Evolutionary conservation across 2,888 invertebrate species (phyloP).

Genomic region (Gari tellinella): DNA sequence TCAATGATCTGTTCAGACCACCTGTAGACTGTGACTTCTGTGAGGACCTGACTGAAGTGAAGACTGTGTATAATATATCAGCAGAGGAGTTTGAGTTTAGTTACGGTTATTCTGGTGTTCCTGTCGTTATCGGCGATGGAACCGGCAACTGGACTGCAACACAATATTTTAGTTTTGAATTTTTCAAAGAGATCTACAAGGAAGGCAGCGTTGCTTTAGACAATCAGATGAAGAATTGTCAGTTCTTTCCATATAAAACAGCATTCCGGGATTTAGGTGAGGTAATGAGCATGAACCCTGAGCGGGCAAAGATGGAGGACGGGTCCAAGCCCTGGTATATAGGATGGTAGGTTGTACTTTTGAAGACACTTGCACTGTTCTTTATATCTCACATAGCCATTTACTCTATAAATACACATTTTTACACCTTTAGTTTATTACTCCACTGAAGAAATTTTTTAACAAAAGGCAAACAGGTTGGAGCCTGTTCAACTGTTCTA

Average conservation of each 20-base stretch:
- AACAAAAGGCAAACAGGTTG: too few species aligned
- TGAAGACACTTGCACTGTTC: too few species aligned
- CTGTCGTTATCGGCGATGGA: constrained; percentile 94
- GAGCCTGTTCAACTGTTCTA: too few species aligned
- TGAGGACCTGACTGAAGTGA: constrained; percentile 87
- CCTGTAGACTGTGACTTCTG: constrained; percentile 94
- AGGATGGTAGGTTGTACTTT: constrained; percentile 89
- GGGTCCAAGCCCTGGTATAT: constrained; percentile 90
- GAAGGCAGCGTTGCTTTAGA: constrained; percentile 84
- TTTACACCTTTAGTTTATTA: too few species aligned
- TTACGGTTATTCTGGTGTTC: constrained; percentile 91
- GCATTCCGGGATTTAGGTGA: constrained; percentile 91
- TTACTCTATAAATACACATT: too few species aligned
- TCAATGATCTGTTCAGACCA: constrained; percentile 88
- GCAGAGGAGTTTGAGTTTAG: constrained; percentile 89
- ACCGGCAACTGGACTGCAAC: constrained; percentile 92
- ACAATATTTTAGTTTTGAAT: constrained; percentile 91
- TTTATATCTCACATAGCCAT: too few species aligned
- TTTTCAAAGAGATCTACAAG: constrained; percentile 90
- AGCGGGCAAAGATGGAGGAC: constrained; percentile 88
- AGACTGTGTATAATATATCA: constrained; percentile 89
- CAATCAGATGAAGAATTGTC: constrained; percentile 88
- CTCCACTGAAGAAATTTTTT: too few species aligned
- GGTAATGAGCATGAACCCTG: constrained; percentile 92
- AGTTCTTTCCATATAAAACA: constrained; percentile 97